phyloP scores from a whole-genome alignment of 2,888 invertebrate genomes.

The Spodoptera picta region DNA sequence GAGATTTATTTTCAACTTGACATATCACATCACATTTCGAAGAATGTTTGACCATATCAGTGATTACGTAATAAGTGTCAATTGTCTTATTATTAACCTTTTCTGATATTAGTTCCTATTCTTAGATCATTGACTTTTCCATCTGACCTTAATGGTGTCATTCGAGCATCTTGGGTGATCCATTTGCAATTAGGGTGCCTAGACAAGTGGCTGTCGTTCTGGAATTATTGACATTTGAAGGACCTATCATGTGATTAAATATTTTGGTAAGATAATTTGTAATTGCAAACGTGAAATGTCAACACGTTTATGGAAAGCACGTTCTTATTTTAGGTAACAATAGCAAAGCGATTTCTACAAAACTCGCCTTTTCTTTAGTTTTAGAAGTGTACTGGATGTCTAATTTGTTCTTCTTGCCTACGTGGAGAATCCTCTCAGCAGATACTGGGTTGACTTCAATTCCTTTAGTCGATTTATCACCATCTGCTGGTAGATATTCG shows the following conservation, averaged over 20 bases:
- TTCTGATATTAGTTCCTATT: conserved; percentile 18
- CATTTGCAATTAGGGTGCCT: not conserved
- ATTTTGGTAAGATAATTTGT: too few relatives aligned
- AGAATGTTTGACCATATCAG: not conserved
- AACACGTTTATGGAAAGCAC: too few relatives aligned
- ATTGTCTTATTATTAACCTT: conserved; percentile 9
- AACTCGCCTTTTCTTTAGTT: conserved; percentile 24
- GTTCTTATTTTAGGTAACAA: too few relatives aligned
- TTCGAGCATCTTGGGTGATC: conserved; percentile 8
- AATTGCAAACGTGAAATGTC: too few relatives aligned
- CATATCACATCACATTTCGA: conserved; percentile 3
- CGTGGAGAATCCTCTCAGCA: conserved; percentile 42
- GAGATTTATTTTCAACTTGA: conserved; percentile 5
- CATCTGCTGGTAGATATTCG: conserved; percentile 48
- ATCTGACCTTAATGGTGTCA: not conserved
- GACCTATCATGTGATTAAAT: too few relatives aligned
- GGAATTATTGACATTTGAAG: too few relatives aligned
- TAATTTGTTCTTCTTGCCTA: conserved; percentile 19
- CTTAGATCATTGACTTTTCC: conserved; percentile 11
- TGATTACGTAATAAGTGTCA: conserved; percentile 10
- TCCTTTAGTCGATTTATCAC: conserved; percentile 22
- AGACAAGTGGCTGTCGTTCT: too few relatives aligned
- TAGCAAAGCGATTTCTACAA: not conserved
- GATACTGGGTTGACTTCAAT: conserved; percentile 49
- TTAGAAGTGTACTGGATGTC: conserved; percentile 33